Base-by-base conservation (phyloP, 2,797 vertebrate genomes). In the Intellagama lesueurii region DNA sequence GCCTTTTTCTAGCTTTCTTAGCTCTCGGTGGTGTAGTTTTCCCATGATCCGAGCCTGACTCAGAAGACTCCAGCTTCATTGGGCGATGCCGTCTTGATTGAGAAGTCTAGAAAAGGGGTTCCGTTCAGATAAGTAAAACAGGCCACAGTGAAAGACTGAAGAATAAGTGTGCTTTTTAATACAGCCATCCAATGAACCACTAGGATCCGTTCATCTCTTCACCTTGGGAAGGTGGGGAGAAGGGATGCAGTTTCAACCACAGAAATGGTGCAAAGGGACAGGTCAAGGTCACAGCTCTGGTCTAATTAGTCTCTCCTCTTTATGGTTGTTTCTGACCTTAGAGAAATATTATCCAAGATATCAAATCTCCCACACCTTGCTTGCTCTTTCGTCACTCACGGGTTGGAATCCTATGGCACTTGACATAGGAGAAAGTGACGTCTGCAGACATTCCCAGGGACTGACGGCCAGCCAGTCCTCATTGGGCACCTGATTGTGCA, bases 71-170 rank as follows among this genome's bases (percentile, higher is more conserved):
- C 5, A 97, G 47, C 76, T 64, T 95, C 84, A 97, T 95, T 26
- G 97, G 97, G 9, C 97, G 96, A 85, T 98, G 97, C 77, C 97
- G 94, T 92, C 97, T 96, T 2, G 98, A 98, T 92, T 94, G 99
- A 19, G 96, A 93, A 6, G 93, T 97, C 99, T 99, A 90, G 11
- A 49, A 60, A 14, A 6, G 24, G 86, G 47, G 80, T 12, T 83
- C 70, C 95, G 92, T 72, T 80, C 88, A 91, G 88, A 60, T 35
- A 88, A 87, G 82, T 0, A 24, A 0, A 88, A n/a, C 0, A 49
- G 88, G 72, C 5, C 70, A 87, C 1, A 92, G 16, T 88, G 52
- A 19, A 85, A 93, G 81, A 56, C 12, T 8, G 52, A 56, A 56
- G 52, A 56, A 56, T 56, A 56, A 56, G 52, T 56, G 1, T 19